These are phyloP conservation scores for Magallana ariakensis DNA, from an alignment of 1,140 invertebrate species.

Conservation along the genomic window DNA sequence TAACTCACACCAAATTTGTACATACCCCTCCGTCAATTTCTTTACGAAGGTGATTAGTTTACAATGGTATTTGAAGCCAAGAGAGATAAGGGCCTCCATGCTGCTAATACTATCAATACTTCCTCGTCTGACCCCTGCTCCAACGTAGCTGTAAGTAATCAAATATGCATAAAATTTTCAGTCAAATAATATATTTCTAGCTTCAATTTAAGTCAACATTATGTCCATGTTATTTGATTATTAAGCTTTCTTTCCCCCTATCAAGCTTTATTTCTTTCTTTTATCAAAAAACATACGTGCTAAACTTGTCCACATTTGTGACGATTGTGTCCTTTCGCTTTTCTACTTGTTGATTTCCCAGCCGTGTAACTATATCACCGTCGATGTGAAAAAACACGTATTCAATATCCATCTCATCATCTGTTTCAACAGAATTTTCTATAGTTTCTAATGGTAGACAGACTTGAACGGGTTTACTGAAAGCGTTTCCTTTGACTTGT, in stretches of 20 bases:
- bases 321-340: not conserved
- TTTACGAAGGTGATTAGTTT: slow-evolving; percentile 13
- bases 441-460: slow-evolving; percentile 12
- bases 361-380: not conserved
- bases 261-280: not conserved
- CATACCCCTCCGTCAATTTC: not conserved
- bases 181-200: no score
- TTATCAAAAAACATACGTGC: not conserved
- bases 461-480: slow-evolving; percentile 2
- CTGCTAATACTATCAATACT: not conserved
- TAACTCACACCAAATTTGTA: slow-evolving; percentile 21
- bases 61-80: slow-evolving; percentile 16
- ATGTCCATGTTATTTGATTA: not conserved
- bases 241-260: not conserved
- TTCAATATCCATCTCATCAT: not conserved
- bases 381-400: slow-evolving; percentile 30
- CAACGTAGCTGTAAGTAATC: not conserved
- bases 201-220: not conserved
- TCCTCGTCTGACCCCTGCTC: not conserved
- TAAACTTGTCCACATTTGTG: slow-evolving; percentile 10
- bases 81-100: slow-evolving; percentile 4
- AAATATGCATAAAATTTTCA: not conserved
- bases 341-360: not conserved
- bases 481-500: not conserved
- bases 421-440: not conserved